Evolutionary conservation across 2,888 invertebrate genomes (phyloP).

Genomic region (Frankliniella fusca): DNA sequence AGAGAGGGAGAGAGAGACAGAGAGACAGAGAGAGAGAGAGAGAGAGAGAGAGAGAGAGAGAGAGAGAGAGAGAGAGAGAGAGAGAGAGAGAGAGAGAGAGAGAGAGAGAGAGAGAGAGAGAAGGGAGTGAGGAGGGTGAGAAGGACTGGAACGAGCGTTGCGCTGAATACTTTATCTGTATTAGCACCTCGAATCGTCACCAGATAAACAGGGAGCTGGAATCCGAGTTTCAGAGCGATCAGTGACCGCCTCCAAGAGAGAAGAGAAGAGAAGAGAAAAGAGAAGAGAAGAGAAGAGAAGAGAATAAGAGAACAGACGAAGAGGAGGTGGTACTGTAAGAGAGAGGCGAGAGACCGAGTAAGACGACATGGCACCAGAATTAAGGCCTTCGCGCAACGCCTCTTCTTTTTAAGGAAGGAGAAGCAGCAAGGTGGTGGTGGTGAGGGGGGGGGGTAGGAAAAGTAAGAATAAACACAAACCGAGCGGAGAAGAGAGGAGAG

Average conservation of each 20-base stretch:
- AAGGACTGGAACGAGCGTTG: slow-evolving; percentile 9
- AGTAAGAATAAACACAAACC: slow-evolving; percentile 25
- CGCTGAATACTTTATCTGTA: slow-evolving; percentile 23
- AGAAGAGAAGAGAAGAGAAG: slow-evolving; percentile 31
- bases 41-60: not conserved
- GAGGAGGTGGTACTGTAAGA: slow-evolving; percentile 32
- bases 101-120: not conserved
- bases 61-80: not conserved
- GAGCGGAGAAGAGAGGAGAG: not conserved
- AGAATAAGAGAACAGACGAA: slow-evolving; percentile 28
- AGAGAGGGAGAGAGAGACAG: no score
- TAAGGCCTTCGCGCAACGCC: not conserved
- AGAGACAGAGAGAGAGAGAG: not conserved
- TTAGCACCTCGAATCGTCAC: slow-evolving; percentile 20
- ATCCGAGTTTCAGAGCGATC: not conserved
- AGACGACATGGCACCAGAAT: slow-evolving; percentile 30
- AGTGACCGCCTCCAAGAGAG: not conserved
- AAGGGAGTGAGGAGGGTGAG: not conserved
- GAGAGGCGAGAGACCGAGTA: slow-evolving; percentile 17
- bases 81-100: not conserved
- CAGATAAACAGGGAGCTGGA: slow-evolving; percentile 28
- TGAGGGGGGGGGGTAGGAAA: not conserved
- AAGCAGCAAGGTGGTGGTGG: not conserved
- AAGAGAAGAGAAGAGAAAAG: slow-evolving; percentile 33
- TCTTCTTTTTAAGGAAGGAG: slow-evolving; percentile 6